Conservation (phyloP, 2,113 vertebrate genomes). For the Eidolon helvum region DNA sequence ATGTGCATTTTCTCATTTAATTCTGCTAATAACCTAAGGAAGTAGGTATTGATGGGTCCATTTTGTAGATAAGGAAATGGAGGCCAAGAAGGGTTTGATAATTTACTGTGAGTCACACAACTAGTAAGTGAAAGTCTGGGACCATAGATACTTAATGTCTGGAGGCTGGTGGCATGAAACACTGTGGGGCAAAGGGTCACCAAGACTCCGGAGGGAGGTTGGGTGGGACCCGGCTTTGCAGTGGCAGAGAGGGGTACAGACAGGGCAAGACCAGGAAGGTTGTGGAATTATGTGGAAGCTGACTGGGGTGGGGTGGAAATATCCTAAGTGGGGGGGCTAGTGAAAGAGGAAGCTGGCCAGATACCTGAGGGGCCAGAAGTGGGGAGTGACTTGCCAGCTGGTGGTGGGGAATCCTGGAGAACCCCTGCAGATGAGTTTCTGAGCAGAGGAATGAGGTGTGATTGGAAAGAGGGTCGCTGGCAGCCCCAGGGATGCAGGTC, state of each 20-base stretch:
- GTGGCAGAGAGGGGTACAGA: background rate
- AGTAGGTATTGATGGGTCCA: background rate
- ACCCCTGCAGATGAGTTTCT: background rate
- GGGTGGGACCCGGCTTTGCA: background rate
- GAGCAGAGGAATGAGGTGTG: background rate
- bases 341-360: background rate
- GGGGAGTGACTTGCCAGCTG: background rate
- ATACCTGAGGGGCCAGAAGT: background rate
- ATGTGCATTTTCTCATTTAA: background rate
- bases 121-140: background rate
- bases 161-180: background rate
- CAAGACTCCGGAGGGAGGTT: background rate
- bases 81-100: background rate
- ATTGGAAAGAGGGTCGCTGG: background rate
- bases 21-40: background rate
- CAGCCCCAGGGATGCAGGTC: background rate
- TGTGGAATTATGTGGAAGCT: background rate
- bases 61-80: background rate
- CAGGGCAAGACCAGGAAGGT: background rate
- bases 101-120: background rate
- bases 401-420: background rate
- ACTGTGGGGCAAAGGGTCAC: background rate
- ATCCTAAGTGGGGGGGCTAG: background rate
- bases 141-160: background rate
- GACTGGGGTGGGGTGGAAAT: background rate